These are phyloP conservation scores for Muscicapa comitata DNA, from an alignment of 2,797 vertebrate genomes.

Conservation along the genomic window DNA sequence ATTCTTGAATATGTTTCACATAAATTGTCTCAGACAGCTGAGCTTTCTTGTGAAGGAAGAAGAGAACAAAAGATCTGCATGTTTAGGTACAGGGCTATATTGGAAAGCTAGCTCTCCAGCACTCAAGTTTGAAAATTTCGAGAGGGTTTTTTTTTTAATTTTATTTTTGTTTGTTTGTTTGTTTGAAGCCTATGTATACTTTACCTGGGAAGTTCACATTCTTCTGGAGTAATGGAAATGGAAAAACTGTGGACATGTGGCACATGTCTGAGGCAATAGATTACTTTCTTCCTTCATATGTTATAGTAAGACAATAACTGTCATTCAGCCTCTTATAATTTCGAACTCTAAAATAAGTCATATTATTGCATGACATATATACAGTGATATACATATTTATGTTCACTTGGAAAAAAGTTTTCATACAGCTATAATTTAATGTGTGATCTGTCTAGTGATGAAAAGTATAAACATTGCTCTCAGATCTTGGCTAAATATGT, in stretches of 20 bases:
- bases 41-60: not conserved
- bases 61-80: not conserved
- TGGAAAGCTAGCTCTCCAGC: not conserved
- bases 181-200: rapidly evolving
- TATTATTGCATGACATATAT: not conserved
- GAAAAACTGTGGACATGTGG: not conserved
- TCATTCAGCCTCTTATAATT: not conserved
- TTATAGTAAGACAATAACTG: not conserved
- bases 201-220: not conserved
- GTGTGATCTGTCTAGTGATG: rapidly evolving
- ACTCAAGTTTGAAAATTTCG: not conserved
- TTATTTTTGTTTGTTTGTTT: too few species aligned
- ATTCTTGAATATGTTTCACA: not conserved
- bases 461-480: not conserved
- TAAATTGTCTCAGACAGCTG: not conserved
- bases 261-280: not conserved
- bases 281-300: not conserved
- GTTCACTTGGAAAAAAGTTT: not conserved
- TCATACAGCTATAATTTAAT: not conserved
- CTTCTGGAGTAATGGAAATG: not conserved
- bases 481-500: not conserved
- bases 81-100: not conserved
- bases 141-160: too few species aligned
- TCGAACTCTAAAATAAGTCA: not conserved
- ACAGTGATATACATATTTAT: not conserved